Evolutionary conservation across 1,140 invertebrate species (phyloP).

Genomic region (Microvelia longipes): DNA sequence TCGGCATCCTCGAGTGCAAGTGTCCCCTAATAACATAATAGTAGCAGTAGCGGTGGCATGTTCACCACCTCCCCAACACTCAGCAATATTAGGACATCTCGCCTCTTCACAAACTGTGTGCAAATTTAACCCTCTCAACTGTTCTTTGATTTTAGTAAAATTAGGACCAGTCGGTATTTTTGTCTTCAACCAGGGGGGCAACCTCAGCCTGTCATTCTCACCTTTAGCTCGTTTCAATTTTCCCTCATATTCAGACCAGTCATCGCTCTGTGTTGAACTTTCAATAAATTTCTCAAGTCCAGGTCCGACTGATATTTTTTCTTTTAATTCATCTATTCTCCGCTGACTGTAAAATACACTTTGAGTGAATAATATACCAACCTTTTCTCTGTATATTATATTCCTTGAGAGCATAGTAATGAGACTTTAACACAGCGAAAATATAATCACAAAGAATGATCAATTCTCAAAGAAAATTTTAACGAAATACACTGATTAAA

Average conservation of each 20-base stretch:
- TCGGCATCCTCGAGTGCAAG: conserved; percentile 79
- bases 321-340: conserved; percentile 27
- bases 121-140: conserved; percentile 73
- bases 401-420: not conserved
- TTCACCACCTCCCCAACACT: conserved; percentile 95
- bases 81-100: conserved; percentile 95
- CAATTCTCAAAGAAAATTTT: too few relatives aligned
- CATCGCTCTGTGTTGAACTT: conserved; percentile 12
- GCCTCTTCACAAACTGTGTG: conserved; percentile 99
- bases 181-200: conserved; percentile 95
- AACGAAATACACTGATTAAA: too few relatives aligned
- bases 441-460: too few relatives aligned
- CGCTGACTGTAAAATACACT: not conserved
- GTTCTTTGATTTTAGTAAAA: conserved; percentile 69
- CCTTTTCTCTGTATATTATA: not conserved
- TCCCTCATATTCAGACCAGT: conserved; percentile 53
- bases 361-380: not conserved
- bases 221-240: conserved; percentile 73
- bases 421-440: too few relatives aligned
- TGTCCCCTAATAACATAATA: conserved; percentile 85
- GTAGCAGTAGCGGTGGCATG: conserved; percentile 76
- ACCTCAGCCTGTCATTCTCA: conserved; percentile 58
- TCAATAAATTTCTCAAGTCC: conserved; percentile 42
- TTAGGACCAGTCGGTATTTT: conserved; percentile 82
- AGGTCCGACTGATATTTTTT: conserved; percentile 44